A percentile compares a stretch with the other conserved stretches of the same genome.
Conservation (phyloP, 2,797 vertebrate genomes). For the Mustela erminea region DNA sequence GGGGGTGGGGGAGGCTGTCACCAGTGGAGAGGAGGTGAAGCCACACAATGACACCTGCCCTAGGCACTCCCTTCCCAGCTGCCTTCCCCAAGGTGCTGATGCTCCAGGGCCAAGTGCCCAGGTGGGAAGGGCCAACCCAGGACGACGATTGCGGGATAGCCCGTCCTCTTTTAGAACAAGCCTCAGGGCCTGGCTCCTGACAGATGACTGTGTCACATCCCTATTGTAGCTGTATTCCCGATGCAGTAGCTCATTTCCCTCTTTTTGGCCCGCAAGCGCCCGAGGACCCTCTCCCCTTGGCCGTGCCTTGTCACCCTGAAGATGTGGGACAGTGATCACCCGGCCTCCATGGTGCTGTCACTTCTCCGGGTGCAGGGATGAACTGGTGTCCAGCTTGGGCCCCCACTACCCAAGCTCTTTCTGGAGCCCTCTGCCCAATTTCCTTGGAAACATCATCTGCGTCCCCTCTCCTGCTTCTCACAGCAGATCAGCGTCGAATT, state of each 20-base stretch:
- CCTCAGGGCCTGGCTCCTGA: neutral
- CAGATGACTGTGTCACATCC: fast-evolving
- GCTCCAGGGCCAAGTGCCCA: neutral
- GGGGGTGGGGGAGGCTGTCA: neutral
- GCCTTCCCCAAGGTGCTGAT: neutral
- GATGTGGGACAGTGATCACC: fast-evolving
- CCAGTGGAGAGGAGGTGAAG: neutral
- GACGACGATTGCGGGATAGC: fast-evolving
- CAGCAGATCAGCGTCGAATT: too few species aligned
- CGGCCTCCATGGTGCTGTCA: neutral
- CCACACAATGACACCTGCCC: neutral
- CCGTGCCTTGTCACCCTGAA: fast-evolving
- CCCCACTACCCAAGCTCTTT: fast-evolving
- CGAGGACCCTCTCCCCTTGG: neutral
- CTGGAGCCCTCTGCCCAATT: fast-evolving
- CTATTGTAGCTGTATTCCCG: neutral
- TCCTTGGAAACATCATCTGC: neutral
- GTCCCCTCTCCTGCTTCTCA: neutral
- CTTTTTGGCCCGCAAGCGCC: neutral
- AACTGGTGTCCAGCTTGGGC: neutral
- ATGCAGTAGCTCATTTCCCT: too few species aligned
- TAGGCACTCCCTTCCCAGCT: neutral
- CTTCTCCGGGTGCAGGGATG: neutral
- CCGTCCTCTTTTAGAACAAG: neutral
- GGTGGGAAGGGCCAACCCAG: neutral